phyloP scores from a whole-genome alignment of 2,113 vertebrate species.

The Chelonoidis abingdonii region DNA sequence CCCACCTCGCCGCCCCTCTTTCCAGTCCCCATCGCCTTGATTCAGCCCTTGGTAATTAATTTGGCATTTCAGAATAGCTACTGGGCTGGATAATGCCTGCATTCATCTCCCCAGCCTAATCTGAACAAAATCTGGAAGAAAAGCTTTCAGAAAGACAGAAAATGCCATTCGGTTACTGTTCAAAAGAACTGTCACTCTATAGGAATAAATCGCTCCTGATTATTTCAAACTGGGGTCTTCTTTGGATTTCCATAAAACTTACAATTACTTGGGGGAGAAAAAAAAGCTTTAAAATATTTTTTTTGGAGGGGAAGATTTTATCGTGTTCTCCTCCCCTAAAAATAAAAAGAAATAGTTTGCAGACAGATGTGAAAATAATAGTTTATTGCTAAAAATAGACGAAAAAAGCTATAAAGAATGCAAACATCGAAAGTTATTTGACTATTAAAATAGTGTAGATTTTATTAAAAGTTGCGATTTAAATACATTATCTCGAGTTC shows the following conservation, averaged over 20 bases:
- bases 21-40: constrained; percentile 72
- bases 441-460: constrained; percentile 61
- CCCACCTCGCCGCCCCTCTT: constrained; percentile 16
- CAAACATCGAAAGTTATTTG: constrained; percentile 26
- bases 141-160: constrained; percentile 87
- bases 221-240: constrained; percentile 75
- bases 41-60: constrained; percentile 89
- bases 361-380: constrained; percentile 60
- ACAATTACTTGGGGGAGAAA: constrained; percentile 5
- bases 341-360: neutral
- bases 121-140: constrained; percentile 88
- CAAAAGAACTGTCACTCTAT: constrained; percentile 89
- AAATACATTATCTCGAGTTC: neutral
- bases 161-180: constrained; percentile 86
- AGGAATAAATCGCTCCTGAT: constrained; percentile 83
- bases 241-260: constrained; percentile 59
- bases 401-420: constrained; percentile 9
- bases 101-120: constrained; percentile 87
- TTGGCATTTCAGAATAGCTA: constrained; percentile 90
- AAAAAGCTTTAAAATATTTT: neutral
- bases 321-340: neutral
- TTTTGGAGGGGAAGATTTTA: neutral
- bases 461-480: neutral
- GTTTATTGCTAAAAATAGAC: neutral
- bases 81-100: constrained; percentile 87